A percentile compares a stretch with the other conserved stretches of the same genome.
These are phyloP conservation scores for Brachyrhaphis roseni DNA, from an alignment of 2,797 vertebrate genomes.

Conservation along the genomic window DNA sequence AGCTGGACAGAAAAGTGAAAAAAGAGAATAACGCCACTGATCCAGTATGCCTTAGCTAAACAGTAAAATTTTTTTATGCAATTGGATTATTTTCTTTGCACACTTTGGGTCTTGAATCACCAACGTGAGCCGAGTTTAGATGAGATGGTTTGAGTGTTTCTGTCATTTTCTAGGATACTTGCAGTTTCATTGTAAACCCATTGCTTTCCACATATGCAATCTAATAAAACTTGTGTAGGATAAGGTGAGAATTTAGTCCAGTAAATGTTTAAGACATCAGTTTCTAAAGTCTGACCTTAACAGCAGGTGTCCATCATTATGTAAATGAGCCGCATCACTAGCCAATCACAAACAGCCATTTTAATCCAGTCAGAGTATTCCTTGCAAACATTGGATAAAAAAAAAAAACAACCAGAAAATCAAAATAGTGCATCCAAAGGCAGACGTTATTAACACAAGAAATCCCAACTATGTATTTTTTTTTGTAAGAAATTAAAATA, in stretches of 20 bases:
- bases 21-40: conserved; percentile 1
- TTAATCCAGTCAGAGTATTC: too few species aligned
- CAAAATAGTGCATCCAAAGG: too few species aligned
- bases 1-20: not conserved
- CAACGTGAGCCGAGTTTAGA: not conserved
- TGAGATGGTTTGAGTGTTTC: not conserved
- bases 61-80: not conserved
- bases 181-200: not conserved
- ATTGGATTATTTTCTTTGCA: conserved; percentile 13
- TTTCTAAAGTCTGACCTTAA: not conserved
- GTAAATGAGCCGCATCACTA: too few species aligned
- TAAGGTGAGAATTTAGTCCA: not conserved
- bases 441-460: too few species aligned
- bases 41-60: conserved; percentile 1
- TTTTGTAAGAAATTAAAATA: too few species aligned
- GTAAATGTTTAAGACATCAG: not conserved
- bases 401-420: too few species aligned
- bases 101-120: not conserved
- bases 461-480: too few species aligned
- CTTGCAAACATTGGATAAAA: too few species aligned
- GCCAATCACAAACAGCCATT: too few species aligned
- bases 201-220: not conserved
- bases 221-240: not conserved
- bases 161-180: conserved; percentile 5
- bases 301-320: not conserved